Evolutionary conservation across 2,113 vertebrate genomes (phyloP).

Genomic region (Sporophila hypoxantha): DNA sequence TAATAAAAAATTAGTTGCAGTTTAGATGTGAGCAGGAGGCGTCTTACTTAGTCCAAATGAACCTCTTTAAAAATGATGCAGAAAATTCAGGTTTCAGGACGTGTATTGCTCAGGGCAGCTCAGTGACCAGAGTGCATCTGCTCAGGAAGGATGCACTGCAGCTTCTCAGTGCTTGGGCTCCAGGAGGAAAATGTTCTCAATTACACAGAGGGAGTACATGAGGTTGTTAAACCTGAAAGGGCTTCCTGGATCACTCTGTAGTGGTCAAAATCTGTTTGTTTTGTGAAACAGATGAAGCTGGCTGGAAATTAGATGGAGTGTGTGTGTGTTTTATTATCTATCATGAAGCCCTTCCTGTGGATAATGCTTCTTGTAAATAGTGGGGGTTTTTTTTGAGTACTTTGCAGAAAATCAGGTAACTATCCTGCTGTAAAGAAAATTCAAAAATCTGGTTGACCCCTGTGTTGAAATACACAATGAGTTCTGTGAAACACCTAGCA

Average conservation of each 20-base stretch:
- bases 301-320: background rate
- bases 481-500: background rate
- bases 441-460: background rate
- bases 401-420: background rate
- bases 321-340: background rate
- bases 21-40: background rate
- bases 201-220: background rate
- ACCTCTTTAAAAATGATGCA: background rate
- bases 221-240: background rate
- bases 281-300: background rate
- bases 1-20: background rate
- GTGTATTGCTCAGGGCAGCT: background rate
- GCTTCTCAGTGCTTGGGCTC: background rate
- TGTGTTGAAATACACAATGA: background rate
- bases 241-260: background rate
- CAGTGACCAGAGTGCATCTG: background rate
- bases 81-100: background rate
- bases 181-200: background rate
- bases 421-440: background rate
- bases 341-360: background rate
- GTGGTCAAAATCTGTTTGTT: background rate
- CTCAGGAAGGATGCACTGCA: background rate
- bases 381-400: background rate
- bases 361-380: background rate
- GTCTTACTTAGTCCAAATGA: background rate